Evolutionary conservation across 2,797 vertebrate genomes (phyloP).

Genomic region (Helostoma temminkii): DNA sequence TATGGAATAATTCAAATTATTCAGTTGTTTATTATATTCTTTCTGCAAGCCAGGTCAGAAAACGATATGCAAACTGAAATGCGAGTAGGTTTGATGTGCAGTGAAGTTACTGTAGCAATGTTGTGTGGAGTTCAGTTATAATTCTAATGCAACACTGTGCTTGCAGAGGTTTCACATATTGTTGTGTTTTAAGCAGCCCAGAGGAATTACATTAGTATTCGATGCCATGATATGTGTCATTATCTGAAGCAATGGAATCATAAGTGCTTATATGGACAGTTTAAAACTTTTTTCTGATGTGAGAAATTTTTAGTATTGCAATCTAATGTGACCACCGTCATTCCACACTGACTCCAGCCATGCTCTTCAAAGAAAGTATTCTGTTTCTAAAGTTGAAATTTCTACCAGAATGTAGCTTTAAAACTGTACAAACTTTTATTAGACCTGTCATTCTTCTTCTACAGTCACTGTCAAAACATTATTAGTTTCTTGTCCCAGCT

Average conservation of each 20-base stretch:
- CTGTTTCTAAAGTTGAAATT: slow-evolving; percentile 5
- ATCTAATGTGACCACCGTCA: not conserved
- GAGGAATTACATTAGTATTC: too few species aligned
- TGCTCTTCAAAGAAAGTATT: slow-evolving; percentile 4
- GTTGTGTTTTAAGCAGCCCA: too few species aligned
- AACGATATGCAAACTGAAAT: too few species aligned
- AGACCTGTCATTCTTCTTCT: not conserved
- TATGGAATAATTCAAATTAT: too few species aligned
- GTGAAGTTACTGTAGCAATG: not conserved
- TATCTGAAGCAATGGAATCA: too few species aligned
- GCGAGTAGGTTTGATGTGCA: too few species aligned
- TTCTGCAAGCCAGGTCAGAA: too few species aligned
- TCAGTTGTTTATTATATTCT: too few species aligned
- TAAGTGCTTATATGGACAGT: not conserved
- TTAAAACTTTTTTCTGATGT: not conserved
- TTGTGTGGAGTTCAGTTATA: too few species aligned
- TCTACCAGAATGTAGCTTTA: not conserved
- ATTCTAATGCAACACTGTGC: too few species aligned
- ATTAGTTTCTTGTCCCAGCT: not conserved
- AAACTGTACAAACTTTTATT: slow-evolving; percentile 5
- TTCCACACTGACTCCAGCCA: not conserved
- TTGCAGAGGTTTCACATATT: too few species aligned
- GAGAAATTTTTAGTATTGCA: not conserved
- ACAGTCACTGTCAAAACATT: not conserved
- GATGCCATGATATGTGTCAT: too few species aligned